Evolutionary conservation across 2,888 invertebrate genomes (phyloP), one percentile per base, ranked within the genome.

Genomic region (Gerris lacustris): DNA sequence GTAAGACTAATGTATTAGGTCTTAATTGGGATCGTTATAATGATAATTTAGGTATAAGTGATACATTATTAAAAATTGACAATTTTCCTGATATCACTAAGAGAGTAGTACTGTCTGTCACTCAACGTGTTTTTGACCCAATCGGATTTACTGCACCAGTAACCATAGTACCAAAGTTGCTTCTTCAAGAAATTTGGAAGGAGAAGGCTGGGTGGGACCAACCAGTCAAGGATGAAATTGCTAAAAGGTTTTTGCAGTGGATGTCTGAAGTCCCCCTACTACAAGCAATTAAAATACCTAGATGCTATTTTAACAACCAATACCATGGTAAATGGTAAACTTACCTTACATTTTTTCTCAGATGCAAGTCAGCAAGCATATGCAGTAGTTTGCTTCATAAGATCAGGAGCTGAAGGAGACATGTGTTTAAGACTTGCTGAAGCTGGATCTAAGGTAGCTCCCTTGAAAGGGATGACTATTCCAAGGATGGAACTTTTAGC

Each of bases 81-180:
- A 31, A 17, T 15, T 11, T 45, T 11, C 43, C 67, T n/a, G 55
- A 66, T 6, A 45, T 71, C 15, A 69, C 70, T n/a, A 70, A 66
- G 18, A 6, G 67, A 6, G 17, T 11, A 15, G 43, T 72, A 6
- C 18, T 72, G 62, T 72, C 72, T 9, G 68, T 74, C 47, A 71
- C 73, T 45, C 75, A 77, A 43, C 62, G 72, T n/a, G 67, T 76
- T 55, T 76, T 75, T 69, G 76, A 77, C 70, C 76, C 76, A 11
- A 70, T 76, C 31, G 76, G 77, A 5, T 73, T 77, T 66, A 70
- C 72, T 18, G 73, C 72, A 45, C 75, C 75, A 15, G 72, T 73
- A 5, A 70, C 73, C 7, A 55, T 77, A 7, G 44, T 64, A 6
- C 75, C 76, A 6, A 77, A 77, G 66, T 63, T 75, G 64, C 76